Conservation (phyloP, 2,797 vertebrate species). For the Artibeus lituratus region DNA sequence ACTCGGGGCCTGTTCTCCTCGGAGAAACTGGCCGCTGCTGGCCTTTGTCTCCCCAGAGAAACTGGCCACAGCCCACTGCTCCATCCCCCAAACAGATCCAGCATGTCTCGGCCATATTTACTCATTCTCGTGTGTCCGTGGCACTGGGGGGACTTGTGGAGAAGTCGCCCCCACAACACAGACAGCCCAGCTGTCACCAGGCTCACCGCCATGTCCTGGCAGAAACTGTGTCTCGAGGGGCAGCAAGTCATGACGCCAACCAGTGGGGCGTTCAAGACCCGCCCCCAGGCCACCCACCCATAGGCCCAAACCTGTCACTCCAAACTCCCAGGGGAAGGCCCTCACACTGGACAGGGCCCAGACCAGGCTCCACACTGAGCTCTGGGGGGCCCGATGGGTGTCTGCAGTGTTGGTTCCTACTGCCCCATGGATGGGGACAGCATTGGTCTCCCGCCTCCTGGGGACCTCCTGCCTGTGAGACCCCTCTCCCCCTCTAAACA, state of each 20-base stretch:
- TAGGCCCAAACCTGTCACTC: background rate
- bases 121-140: no score
- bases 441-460: background rate
- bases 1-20: no score
- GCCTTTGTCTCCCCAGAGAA: no score
- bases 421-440: background rate
- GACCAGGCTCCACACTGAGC: background rate
- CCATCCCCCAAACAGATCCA: no score
- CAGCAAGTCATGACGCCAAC: slow-evolving; percentile 76
- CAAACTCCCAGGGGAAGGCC: background rate
- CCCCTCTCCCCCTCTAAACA: background rate
- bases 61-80: no score
- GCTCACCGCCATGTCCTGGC: slow-evolving; percentile 59
- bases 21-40: no score
- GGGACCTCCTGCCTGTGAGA: background rate
- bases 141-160: no score
- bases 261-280: slow-evolving; percentile 72
- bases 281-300: background rate
- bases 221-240: slow-evolving; percentile 77
- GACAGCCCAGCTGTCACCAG: background rate
- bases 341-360: background rate
- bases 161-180: no score
- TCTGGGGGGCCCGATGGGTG: background rate
- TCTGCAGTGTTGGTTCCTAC: background rate
- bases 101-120: no score